phyloP scores from a whole-genome alignment of 2,797 vertebrate species.

The Sebastes matsubarae region DNA sequence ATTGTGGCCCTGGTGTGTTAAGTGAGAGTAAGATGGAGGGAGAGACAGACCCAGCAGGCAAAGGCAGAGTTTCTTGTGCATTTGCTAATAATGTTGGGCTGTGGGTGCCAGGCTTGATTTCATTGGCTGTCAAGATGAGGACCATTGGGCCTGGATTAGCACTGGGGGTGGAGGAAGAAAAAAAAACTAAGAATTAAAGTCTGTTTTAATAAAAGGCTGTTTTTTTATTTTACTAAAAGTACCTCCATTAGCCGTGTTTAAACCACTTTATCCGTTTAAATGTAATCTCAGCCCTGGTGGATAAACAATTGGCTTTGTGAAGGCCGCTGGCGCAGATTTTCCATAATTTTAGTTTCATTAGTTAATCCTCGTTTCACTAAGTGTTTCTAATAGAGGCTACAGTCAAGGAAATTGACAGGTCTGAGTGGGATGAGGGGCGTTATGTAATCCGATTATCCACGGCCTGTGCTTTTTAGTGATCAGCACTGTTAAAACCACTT shows the following conservation, averaged over 20 bases:
- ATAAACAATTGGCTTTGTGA: conserved; percentile 60
- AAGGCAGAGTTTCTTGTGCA: conserved; percentile 48
- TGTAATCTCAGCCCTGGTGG: conserved; percentile 49
- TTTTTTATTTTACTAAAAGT: conserved; percentile 73
- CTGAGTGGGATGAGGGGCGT: conserved; percentile 12
- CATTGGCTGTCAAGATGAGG: conserved; percentile 63
- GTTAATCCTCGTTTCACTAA: conserved; percentile 63
- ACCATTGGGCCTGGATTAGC: conserved; percentile 56
- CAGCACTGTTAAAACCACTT: not conserved
- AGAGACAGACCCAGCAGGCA: conserved; percentile 53
- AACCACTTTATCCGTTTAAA: conserved; percentile 62
- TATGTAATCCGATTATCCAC: conserved; percentile 30
- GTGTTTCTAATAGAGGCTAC: conserved; percentile 42
- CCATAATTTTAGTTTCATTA: conserved; percentile 43
- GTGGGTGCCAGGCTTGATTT: conserved; percentile 66
- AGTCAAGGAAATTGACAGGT: conserved; percentile 44
- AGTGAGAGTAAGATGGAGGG: conserved; percentile 53
- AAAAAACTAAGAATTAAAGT: conserved; percentile 42
- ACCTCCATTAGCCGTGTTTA: conserved; percentile 69
- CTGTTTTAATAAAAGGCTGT: conserved; percentile 58
- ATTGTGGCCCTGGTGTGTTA: conserved; percentile 44
- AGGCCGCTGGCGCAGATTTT: conserved; percentile 27
- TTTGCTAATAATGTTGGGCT: conserved; percentile 64
- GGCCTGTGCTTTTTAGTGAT: conserved; percentile 17
- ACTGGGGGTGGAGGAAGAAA: not conserved